Evolutionary conservation across 2,888 invertebrate genomes (phyloP).

Genomic region (Phyllotreta striolata): DNA sequence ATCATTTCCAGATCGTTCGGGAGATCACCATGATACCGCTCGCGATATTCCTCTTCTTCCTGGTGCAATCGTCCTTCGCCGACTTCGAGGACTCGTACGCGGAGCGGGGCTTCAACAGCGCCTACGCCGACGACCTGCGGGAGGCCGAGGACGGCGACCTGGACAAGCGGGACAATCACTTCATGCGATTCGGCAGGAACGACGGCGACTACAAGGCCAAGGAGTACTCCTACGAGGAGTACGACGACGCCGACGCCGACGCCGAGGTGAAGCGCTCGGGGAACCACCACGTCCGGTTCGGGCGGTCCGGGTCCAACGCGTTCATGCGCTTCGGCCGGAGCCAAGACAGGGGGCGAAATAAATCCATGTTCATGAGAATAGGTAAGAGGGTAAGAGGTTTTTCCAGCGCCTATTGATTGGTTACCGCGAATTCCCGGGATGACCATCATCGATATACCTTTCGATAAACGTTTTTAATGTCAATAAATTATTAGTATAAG

Average conservation of each 20-base stretch:
- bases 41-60: constrained; percentile 39
- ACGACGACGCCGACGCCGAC: constrained; percentile 45
- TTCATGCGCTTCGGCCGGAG: constrained; percentile 43
- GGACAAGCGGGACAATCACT: constrained; percentile 42
- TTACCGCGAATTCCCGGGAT: no score
- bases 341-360: constrained; percentile 30
- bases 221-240: constrained; percentile 37
- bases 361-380: constrained; percentile 42
- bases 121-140: constrained; percentile 40
- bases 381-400: no score
- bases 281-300: constrained; percentile 51
- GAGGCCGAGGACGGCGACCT: constrained; percentile 41
- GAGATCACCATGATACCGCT: constrained; percentile 40
- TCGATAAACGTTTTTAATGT: no score
- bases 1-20: neutral
- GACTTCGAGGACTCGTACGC: constrained; percentile 44
- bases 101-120: constrained; percentile 35
- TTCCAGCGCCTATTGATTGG: no score
- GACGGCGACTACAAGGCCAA: constrained; percentile 41
- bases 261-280: constrained; percentile 49
- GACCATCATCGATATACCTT: no score
- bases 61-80: constrained; percentile 43
- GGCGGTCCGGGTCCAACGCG: constrained; percentile 44
- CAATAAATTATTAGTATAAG: no score
- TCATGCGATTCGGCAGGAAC: constrained; percentile 47